A percentile compares a stretch with the other conserved stretches of the same genome.
These are phyloP conservation scores for Glandiceps talaboti DNA, from an alignment of 53 echinoderm and acorn worm species.

Conservation along the genomic window DNA sequence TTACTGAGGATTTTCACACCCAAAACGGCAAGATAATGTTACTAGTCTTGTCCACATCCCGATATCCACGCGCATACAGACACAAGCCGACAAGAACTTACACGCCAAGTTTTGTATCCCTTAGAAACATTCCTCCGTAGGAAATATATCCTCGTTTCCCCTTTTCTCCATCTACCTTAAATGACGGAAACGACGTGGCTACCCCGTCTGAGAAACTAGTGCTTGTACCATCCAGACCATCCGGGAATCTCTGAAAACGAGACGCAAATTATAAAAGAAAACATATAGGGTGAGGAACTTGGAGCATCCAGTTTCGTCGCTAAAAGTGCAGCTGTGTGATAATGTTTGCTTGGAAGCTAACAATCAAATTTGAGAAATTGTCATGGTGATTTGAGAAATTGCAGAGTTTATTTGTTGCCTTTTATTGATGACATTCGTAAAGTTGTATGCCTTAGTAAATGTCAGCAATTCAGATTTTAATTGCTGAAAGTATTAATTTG, in stretches of 20 bases:
- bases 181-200: not conserved
- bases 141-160: slow-evolving; percentile 9
- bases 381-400: too few relatives aligned
- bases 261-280: too few relatives aligned
- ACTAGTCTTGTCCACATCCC: too few relatives aligned
- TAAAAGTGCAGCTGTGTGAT: not conserved
- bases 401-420: too few relatives aligned
- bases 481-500: too few relatives aligned
- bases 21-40: not conserved
- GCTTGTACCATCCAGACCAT: not conserved
- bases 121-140: slow-evolving; percentile 14
- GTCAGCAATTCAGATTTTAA: too few relatives aligned
- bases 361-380: too few relatives aligned
- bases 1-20: not conserved
- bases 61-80: too few relatives aligned
- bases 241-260: not conserved
- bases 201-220: not conserved
- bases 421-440: too few relatives aligned
- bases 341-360: too few relatives aligned
- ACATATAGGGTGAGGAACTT: not conserved
- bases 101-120: slow-evolving; percentile 9
- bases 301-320: not conserved
- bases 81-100: slow-evolving; percentile 7
- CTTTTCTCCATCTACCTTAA: not conserved
- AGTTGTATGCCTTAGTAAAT: too few relatives aligned